Evolutionary conservation across 53 echinoderm and acorn worm species (phyloP).

Genomic region (Echinarachnius parma): DNA sequence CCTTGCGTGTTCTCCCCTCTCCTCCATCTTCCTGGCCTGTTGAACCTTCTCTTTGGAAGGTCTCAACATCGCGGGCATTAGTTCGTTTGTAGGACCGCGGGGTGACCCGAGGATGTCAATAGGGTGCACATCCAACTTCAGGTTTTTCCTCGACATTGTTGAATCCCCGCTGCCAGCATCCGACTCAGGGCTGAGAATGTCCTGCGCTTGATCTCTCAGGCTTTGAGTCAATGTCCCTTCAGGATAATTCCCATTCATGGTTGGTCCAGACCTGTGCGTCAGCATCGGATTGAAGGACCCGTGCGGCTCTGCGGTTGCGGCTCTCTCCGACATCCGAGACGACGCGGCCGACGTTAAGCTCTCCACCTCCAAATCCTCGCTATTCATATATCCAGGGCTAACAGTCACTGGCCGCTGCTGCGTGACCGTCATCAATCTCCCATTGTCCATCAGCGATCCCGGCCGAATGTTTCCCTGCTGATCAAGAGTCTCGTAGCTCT

Average conservation of each 20-base stretch:
- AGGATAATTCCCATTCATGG: constrained; percentile 25
- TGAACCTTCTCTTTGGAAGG: constrained; percentile 78
- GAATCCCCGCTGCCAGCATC: constrained; percentile 35
- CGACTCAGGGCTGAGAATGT: constrained; percentile 10
- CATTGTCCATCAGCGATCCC: constrained; percentile 1
- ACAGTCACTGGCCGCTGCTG: constrained; percentile 31
- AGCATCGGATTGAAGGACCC: constrained; percentile 9
- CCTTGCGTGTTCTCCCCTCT: constrained; percentile 66
- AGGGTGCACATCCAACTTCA: constrained; percentile 75
- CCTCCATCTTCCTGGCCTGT: constrained; percentile 70
- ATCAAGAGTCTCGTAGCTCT: neutral
- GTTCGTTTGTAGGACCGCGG: constrained; percentile 49
- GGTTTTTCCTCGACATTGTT: constrained; percentile 51
- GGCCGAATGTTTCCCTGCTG: neutral
- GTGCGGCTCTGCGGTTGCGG: neutral
- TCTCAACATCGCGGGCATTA: constrained; percentile 78
- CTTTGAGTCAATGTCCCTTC: no score
- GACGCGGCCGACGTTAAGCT: constrained; percentile 70
- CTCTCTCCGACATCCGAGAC: constrained; percentile 64
- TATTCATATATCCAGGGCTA: constrained; percentile 33
- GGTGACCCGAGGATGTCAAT: constrained; percentile 60
- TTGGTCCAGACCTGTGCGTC: constrained; percentile 30
- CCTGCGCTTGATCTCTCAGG: constrained; percentile 4
- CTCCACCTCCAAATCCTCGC: constrained; percentile 82
- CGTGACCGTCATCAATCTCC: constrained; percentile 27